Percentiles rank a stretch among this genome's conserved stretches.
Evolutionary conservation across 2,888 invertebrate species (phyloP).

Genomic region (Aethes cnicana): DNA sequence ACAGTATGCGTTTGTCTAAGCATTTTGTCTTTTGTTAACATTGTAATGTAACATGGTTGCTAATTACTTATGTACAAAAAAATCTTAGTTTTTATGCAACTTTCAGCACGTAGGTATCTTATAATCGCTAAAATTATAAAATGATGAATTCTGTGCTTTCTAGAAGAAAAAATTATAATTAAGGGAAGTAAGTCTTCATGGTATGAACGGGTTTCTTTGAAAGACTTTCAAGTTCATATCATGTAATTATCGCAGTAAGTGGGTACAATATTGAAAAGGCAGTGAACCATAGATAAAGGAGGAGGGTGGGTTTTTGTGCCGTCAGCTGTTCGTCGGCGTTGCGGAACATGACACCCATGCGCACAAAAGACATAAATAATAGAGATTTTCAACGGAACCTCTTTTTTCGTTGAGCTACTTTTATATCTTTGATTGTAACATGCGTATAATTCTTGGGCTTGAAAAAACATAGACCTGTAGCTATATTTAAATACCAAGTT

Average conservation of each 20-base stretch:
- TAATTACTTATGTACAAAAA: too few species aligned
- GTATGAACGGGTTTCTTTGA: too few species aligned
- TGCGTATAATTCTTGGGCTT: background rate
- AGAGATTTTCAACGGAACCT: conserved; percentile 44
- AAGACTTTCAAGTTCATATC: background rate
- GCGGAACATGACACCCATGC: conserved; percentile 50
- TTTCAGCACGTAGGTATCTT: too few species aligned
- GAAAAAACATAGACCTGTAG: too few species aligned
- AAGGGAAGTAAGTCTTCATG: too few species aligned
- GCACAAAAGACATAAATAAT: conserved; percentile 48
- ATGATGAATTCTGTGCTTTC: too few species aligned
- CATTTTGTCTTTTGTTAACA: conserved; percentile 13
- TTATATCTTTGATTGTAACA: conserved; percentile 9
- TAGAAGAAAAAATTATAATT: too few species aligned
- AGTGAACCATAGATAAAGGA: conserved; percentile 52
- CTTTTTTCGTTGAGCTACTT: conserved; percentile 24
- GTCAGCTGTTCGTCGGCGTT: conserved; percentile 63
- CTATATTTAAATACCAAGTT: too few species aligned
- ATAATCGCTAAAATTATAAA: too few species aligned
- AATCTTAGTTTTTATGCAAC: too few species aligned
- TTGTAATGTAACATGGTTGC: conserved; percentile 1
- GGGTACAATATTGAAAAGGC: conserved; percentile 40
- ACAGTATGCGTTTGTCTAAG: conserved; percentile 23
- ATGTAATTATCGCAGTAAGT: conserved; percentile 15
- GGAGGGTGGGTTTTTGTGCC: conserved; percentile 58